Evolutionary conservation across 37 sponge, comb jelly and placozoan genomes (phyloP).

Genomic region (Cliona cf. orientalis): DNA sequence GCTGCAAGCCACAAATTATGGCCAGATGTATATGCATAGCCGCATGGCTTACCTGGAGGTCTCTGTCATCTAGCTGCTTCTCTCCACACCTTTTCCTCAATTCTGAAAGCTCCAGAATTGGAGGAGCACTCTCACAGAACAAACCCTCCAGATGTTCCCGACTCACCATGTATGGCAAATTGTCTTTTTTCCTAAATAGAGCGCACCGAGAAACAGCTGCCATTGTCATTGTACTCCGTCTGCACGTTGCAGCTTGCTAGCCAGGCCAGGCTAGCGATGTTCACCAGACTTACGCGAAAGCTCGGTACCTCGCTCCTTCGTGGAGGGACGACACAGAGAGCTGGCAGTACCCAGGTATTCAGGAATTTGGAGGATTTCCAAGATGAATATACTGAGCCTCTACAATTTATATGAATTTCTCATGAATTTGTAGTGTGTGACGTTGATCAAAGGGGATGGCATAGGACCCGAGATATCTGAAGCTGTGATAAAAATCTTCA

Average conservation of each 20-base stretch:
- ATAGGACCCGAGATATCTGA: conserved; percentile 97
- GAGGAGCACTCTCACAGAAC: not conserved
- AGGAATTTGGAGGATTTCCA: not conserved
- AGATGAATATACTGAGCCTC: not conserved
- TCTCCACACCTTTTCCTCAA: not conserved
- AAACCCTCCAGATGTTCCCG: too few species aligned
- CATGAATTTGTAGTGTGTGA: conserved; percentile 52
- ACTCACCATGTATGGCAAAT: not conserved
- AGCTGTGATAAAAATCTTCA: conserved; percentile 92
- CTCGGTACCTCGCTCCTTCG: too few species aligned
- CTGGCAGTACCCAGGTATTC: conserved; percentile 2
- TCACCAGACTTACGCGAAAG: too few species aligned
- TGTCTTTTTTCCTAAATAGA: not conserved
- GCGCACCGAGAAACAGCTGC: not conserved
- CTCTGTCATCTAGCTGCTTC: not conserved
- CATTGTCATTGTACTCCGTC: too few species aligned
- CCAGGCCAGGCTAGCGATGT: too few species aligned
- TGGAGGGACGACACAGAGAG: too few species aligned
- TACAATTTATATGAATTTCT: not conserved
- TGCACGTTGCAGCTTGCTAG: too few species aligned
- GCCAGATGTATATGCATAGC: not conserved
- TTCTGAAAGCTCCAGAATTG: not conserved
- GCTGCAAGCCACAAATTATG: not conserved
- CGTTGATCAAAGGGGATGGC: conserved; percentile 97
- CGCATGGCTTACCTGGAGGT: not conserved